Evolutionary conservation across 1,140 invertebrate species (phyloP).

Genomic region (Brachystomella parvula): DNA sequence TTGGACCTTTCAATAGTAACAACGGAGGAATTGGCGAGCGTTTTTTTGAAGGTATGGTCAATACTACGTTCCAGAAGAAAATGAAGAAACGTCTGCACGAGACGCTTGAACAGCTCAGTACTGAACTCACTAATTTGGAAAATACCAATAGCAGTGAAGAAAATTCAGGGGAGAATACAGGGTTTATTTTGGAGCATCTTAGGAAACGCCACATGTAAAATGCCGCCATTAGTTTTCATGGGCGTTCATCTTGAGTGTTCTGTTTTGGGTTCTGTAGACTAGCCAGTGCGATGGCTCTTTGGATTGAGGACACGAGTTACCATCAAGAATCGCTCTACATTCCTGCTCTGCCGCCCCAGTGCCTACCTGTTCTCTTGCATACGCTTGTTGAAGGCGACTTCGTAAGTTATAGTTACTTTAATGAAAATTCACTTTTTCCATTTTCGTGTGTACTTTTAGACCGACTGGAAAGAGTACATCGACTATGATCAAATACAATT

Average conservation of each 20-base stretch:
- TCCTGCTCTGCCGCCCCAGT: conserved; percentile 64
- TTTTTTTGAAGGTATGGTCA: conserved; percentile 66
- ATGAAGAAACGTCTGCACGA: conserved; percentile 63
- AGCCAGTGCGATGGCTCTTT: conserved; percentile 59
- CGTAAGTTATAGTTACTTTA: conserved; percentile 39
- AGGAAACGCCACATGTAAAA: conserved; percentile 2
- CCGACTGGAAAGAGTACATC: conserved; percentile 30
- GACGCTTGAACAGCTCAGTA: conserved; percentile 53
- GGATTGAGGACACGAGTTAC: conserved; percentile 68
- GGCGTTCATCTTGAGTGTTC: neutral
- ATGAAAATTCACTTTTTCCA: neutral
- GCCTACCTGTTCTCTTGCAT: conserved; percentile 52
- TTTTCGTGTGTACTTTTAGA: conserved; percentile 13
- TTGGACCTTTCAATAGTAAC: neutral
- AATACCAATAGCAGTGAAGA: neutral
- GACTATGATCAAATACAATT: conserved; percentile 23
- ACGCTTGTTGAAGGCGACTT: conserved; percentile 49
- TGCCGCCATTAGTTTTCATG: neutral
- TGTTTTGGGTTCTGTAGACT: conserved; percentile 44
- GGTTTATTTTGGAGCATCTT: neutral
- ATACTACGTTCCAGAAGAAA: conserved; percentile 61
- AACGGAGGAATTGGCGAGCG: conserved; percentile 59
- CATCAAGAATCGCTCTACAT: conserved; percentile 60
- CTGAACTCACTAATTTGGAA: conserved; percentile 17
- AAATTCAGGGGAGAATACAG: neutral